Base-by-base conservation (phyloP, 2,797 vertebrate genomes). In the Pyrocephalus nanus region DNA sequence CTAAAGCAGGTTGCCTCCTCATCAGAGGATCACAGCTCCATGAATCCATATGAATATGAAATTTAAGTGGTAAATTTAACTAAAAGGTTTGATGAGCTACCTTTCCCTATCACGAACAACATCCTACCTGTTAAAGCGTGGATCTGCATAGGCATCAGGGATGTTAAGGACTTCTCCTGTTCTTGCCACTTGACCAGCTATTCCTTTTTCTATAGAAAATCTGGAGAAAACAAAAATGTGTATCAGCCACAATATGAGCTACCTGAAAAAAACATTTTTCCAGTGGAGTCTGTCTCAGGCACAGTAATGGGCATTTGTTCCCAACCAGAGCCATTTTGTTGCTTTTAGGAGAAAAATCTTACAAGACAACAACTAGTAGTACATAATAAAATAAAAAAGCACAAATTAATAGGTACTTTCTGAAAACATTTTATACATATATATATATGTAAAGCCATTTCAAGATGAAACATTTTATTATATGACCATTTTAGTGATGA, bases 161-260 rank as follows among this genome's bases (percentile, higher is more conserved):
- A 99, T 99, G 97, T 99, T 99, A 96, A 99, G 98, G 95, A 99
- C 99, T 97, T 99, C 99, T 94, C 99, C 99, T 53, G 99, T 99
- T 97, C 98, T 98, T 91, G 99, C 99, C 90, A 99, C 99, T 96
- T 99, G 99, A 70, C 99, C 99, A 81, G 99, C 99, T 91, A 99
- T 99, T 97, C 99, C 99, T 97, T 99, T 99, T 79, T 99, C 99
- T 97, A 99, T 99, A 89, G 99, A 99, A 98, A 99, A 99, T 98
- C 99, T 99, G 95, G 38, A 92, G 27, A 88, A 66, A 96, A 51
- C 38, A 95, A 90, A 96, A 86, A 61, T 22, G 15, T 53, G 20
- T 3, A 9, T 73, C 43, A 64, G 76, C n/a, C 48, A 60, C 61
- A 74, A 90, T 51, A 77, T 2, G 17, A 7, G 54, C 30, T 54